Percentiles rank a stretch among this genome's conserved stretches.
phyloP scores from a whole-genome alignment of 1,140 invertebrate genomes.

The Samia ricini region DNA sequence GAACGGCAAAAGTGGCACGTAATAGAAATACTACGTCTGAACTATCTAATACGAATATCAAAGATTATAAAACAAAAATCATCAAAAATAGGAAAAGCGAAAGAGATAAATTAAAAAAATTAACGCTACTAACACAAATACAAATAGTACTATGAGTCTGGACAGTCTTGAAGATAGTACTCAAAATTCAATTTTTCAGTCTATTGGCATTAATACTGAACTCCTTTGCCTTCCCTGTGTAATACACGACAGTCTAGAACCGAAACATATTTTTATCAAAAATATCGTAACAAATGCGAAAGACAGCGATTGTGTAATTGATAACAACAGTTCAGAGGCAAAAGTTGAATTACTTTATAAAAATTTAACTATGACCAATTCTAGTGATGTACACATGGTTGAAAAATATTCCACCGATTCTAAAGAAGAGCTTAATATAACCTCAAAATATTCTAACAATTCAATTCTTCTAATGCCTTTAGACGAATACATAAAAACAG shows the following conservation, averaged over 20 bases:
- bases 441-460: not conserved
- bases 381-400: constrained; percentile 36
- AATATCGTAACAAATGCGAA: constrained; percentile 6
- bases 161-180: constrained; percentile 57
- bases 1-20: not conserved
- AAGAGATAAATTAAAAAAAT: constrained; percentile 7
- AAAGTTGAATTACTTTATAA: constrained; percentile 54
- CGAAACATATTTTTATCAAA: constrained; percentile 33
- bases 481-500: not conserved
- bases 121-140: constrained; percentile 21
- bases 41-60: constrained; percentile 6
- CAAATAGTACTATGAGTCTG: constrained; percentile 62
- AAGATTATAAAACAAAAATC: constrained; percentile 22
- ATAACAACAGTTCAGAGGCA: constrained; percentile 17
- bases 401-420: constrained; percentile 21
- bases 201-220: constrained; percentile 60
- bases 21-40: not conserved
- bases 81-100: constrained; percentile 12
- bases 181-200: constrained; percentile 28
- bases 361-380: constrained; percentile 50
- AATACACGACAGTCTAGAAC: constrained; percentile 46
- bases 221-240: constrained; percentile 61
- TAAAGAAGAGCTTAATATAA: constrained; percentile 15
- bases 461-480: not conserved
- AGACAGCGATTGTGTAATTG: not conserved